A percentile compares a stretch with the other conserved stretches of the same genome.
phyloP scores from a whole-genome alignment of 2,797 vertebrate species.

The Intellagama lesueurii region DNA sequence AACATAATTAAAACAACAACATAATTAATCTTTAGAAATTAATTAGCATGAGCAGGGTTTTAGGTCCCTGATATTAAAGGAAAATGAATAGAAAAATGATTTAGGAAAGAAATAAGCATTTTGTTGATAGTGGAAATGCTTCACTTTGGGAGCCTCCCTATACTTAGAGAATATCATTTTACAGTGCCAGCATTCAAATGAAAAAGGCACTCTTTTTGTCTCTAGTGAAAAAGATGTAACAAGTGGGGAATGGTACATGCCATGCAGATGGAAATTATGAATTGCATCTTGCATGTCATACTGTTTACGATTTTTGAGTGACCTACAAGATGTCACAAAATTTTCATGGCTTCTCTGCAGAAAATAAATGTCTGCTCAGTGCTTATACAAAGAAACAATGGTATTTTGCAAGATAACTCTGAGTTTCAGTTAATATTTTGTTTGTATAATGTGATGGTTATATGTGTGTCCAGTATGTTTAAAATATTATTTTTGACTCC shows the following conservation, averaged over 20 bases:
- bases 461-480: not conserved
- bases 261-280: not conserved
- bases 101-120: not conserved
- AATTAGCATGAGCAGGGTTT: not conserved
- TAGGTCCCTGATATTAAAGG: too few relatives aligned
- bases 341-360: not conserved
- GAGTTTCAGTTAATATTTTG: not conserved
- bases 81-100: not conserved
- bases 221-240: not conserved
- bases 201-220: not conserved
- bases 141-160: not conserved
- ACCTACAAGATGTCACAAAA: not conserved
- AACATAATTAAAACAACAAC: not conserved
- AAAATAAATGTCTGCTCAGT: not conserved
- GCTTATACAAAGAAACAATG: not conserved
- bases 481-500: constrained; percentile 48
- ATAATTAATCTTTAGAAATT: not conserved
- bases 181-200: not conserved
- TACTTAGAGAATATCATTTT: not conserved
- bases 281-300: not conserved
- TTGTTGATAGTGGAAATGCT: not conserved
- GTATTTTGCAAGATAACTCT: not conserved
- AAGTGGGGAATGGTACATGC: too few relatives aligned
- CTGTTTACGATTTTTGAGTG: not conserved
- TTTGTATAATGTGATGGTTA: not conserved